Conservation (phyloP, 2,797 vertebrate genomes). For the Syngnathus rostellatus region DNA sequence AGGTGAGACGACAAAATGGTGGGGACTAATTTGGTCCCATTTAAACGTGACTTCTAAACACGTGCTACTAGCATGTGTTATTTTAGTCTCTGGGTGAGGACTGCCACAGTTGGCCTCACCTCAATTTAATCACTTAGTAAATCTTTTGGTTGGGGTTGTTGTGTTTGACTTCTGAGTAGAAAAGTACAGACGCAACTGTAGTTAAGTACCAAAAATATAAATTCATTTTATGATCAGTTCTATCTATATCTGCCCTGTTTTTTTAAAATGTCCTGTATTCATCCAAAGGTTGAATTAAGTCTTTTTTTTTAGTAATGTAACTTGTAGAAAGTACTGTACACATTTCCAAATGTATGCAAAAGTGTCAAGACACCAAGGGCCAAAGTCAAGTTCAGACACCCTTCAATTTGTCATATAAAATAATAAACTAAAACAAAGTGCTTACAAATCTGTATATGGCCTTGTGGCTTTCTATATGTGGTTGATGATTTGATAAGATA, state of each 20-base stretch:
- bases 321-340: too few relatives aligned
- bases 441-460: slow-evolving; percentile 9
- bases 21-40: background rate
- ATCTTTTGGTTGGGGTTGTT: too few relatives aligned
- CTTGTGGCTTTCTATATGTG: slow-evolving; percentile 30
- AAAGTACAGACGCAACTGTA: background rate
- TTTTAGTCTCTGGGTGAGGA: background rate
- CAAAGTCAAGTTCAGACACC: background rate
- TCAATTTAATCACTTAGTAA: background rate
- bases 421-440: background rate
- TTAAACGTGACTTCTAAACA: slow-evolving; percentile 25
- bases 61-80: background rate
- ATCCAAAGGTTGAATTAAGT: too few relatives aligned
- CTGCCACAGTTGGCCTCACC: background rate
- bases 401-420: background rate
- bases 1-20: background rate
- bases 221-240: background rate
- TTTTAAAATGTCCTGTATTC: too few relatives aligned
- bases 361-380: background rate
- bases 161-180: background rate
- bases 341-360: background rate
- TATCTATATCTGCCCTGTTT: background rate
- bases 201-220: background rate
- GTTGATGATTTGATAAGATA: slow-evolving; percentile 28
- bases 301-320: too few relatives aligned